Conservation (phyloP, 2,113 vertebrate species). For the Okapia johnstoni region DNA sequence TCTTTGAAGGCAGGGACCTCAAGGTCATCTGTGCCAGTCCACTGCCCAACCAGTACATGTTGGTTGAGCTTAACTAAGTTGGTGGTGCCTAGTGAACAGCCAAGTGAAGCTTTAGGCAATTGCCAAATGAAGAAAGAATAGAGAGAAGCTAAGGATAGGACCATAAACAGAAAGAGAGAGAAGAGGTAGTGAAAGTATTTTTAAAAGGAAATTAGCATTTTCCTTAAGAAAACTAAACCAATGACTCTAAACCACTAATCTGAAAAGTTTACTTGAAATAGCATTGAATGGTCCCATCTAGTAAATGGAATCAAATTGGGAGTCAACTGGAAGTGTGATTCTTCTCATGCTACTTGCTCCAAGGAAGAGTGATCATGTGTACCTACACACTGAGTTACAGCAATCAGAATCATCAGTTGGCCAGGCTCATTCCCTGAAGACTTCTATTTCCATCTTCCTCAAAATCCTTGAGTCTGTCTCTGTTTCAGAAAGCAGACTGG, state of each 20-base stretch:
- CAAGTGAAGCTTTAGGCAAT: neutral
- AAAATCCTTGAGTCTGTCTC: neutral
- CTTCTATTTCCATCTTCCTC: neutral
- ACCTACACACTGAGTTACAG: too few species aligned
- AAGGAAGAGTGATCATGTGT: neutral
- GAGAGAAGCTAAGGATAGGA: neutral
- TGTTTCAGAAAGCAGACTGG: neutral
- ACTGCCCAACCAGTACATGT: accelerated
- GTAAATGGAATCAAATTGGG: neutral
- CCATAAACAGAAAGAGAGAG: neutral
- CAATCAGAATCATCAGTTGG: neutral
- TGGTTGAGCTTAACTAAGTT: neutral
- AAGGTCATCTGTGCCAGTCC: neutral
- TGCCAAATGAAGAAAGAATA: neutral
- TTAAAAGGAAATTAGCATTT: neutral
- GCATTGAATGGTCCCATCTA: neutral
- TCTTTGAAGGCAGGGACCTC: neutral
- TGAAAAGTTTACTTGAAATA: neutral
- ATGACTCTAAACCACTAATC: neutral
- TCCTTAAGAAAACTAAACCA: neutral
- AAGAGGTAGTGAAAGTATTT: neutral
- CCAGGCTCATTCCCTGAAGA: neutral
- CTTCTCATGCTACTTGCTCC: neutral
- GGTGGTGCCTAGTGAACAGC: neutral
- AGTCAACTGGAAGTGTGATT: neutral